Evolutionary conservation across 2,113 vertebrate species (phyloP), one percentile per base, ranked within the genome.

Genomic region (Galbula dea): DNA sequence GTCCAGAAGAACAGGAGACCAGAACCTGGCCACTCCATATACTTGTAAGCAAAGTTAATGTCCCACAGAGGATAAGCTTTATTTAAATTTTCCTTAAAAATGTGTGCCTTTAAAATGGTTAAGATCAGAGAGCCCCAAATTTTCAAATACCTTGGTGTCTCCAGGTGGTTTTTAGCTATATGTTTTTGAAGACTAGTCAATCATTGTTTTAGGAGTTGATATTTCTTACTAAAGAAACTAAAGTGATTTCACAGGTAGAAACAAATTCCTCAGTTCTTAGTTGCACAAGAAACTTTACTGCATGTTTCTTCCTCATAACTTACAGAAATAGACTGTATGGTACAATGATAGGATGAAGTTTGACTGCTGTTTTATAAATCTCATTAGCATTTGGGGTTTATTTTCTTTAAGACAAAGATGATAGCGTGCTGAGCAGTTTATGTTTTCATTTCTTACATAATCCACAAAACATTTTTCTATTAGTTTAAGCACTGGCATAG

Each of bases 341-440:
- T 24, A 10, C 37, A 72, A 49, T 11, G 29, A 49, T 5, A 57
- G 26, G 46, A 69, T 58, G 4, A 80, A 39, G 9, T 54, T 55
- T 66, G 54, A 62, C 32, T 36, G 67, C 32, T 93, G 21, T 30
- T 86, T 72, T 34, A 67, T 48, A 67, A 59, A 88, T 77, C 43
- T 78, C n/a, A 49, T 49, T 68, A 22, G 9, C 7, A 15, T 62
- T 90, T 54, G 13, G 14, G 2, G 3, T 6, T 74, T 68, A n/a
- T 65, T 82, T 49, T 32, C 17, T 95, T 85, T 76, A 92, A 92
- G 75, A 86, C 90, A 55, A 91, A 86, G 83, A 88, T 85, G 83
- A 86, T 88, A 86, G 80, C 52, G 45, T 89, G 69, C 86, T 95
- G 90, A 96, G 79, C 10, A 16, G 88, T 96, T 97, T 92, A 84